Evolutionary conservation across 1,140 invertebrate genomes (phyloP), one percentile per base, ranked within the genome.

Genomic region (Andricus grossulariae): DNA sequence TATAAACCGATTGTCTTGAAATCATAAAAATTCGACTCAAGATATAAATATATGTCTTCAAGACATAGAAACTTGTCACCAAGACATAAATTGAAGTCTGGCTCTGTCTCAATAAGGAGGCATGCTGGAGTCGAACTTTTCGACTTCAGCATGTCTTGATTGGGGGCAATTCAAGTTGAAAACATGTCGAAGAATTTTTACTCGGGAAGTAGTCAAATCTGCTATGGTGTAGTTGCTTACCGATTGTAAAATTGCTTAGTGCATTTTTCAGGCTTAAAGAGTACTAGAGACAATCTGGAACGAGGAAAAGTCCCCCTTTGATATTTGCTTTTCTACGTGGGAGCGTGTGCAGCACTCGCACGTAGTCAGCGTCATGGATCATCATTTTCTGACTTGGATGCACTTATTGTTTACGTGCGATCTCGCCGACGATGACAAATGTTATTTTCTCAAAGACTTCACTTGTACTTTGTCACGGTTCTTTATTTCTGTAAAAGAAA

Each of bases 161-260:
- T n/a, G n/a, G n/a, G n/a, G n/a, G n/a, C n/a, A n/a, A n/a, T n/a
- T n/a, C n/a, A n/a, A n/a, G n/a, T n/a, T n/a, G n/a, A n/a, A n/a
- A n/a, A n/a, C n/a, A n/a, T n/a, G n/a, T n/a, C n/a, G n/a, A n/a
- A n/a, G n/a, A n/a, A n/a, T n/a, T n/a, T n/a, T n/a, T n/a, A n/a
- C n/a, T n/a, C n/a, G n/a, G n/a, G n/a, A 45, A 52, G n/a, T 52
- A 16, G 51, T 18, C 15, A 13, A 52, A 16, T 51, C n/a, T 52
- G 16, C 12, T 16, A 16, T 16, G n/a, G 51, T 52, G n/a, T 52
- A 18, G n/a, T 18, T 54, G n/a, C 52, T 54, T 54, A 54, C 88
- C 88, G 83, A 85, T 88, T 89, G 80, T 85, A 84, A 84, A 85
- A 86, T 88, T 85, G 82, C 83, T 83, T 79, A 78, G 76, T 77